Evolutionary conservation across 2,888 invertebrate genomes (phyloP), one percentile per base, ranked within the genome.

Genomic region (Sphaerophoria rueppellii): DNA sequence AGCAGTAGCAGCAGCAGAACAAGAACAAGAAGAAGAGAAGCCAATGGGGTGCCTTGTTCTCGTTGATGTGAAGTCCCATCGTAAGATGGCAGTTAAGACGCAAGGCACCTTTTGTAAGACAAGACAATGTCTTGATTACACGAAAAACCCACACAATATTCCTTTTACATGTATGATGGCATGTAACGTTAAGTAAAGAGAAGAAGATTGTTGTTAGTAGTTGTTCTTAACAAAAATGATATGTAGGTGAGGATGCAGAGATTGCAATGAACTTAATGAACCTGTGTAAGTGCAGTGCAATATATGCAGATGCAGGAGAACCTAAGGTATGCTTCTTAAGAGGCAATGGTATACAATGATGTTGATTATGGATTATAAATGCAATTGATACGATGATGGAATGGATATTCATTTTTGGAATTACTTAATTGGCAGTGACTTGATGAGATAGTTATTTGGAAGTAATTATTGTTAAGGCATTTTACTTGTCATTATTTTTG

Each of bases 201-300:
- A 24, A 37, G 54, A n/a, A 72, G 72, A 69, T 77, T 82, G 57
- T 69, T 77, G 12, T 16, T 50, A 70, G 67, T 50, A 70, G 67
- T 72, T 77, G 6, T 24, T 24, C 52, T 77, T 77, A 72, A 77
- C 67, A 72, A 67, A 67, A 63, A 60, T 32, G 40, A 57, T 43
- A 9, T 43, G 12, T 43, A 43, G 43, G 12, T 4, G 11, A 9
- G 12, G 73, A 50, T 73, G 77, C 24, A 24, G 43, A 60, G 69
- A 73, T 82, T 82, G 82, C 73, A 77, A 82, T 82, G 69, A 82
- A 77, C 72, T 61, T 77, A 77, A 82, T 82, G 82, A 82, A 82
- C 61, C 67, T 63, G 35, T 72, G 72, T 73, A 57, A 24, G 24
- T 77, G 50, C 82, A 82, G 57, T 24, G 24, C 24, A 24, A 2